Percentiles rank a stretch among this genome's conserved stretches.
phyloP scores from a whole-genome alignment of 1,140 invertebrate species.

The Drosophila azteca region DNA sequence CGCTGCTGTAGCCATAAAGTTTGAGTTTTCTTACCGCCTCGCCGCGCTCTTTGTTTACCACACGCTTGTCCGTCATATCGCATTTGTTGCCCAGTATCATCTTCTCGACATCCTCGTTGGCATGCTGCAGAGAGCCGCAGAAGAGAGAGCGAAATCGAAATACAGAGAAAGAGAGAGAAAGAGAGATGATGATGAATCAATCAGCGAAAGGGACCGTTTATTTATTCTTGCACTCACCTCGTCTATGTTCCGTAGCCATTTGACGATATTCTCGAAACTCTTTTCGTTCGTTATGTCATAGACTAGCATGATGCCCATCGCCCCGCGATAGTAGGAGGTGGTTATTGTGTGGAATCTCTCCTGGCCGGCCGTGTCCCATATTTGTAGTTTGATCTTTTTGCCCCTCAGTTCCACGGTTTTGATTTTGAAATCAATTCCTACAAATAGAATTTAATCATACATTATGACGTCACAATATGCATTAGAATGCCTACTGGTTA shows the following conservation, averaged over 20 bases:
- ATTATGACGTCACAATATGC: slow-evolving; percentile 3
- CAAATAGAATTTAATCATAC: slow-evolving; percentile 1
- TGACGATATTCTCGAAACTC: slow-evolving; percentile 99
- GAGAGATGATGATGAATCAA: background rate
- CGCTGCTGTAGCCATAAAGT: background rate
- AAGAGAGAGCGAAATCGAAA: slow-evolving; percentile 7
- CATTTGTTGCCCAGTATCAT: slow-evolving; percentile 99
- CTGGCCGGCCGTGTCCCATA: slow-evolving; percentile 96
- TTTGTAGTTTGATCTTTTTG: slow-evolving; percentile 99
- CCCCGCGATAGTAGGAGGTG: slow-evolving; percentile 98
- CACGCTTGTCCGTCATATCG: slow-evolving; percentile 99
- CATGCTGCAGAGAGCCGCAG: slow-evolving; percentile 88
- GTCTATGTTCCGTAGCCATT: slow-evolving; percentile 99
- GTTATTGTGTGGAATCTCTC: slow-evolving; percentile 98
- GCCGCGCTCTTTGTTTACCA: slow-evolving; percentile 94
- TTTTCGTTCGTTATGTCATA: slow-evolving; percentile 99
- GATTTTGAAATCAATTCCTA: slow-evolving; percentile 99
- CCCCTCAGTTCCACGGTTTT: slow-evolving; percentile 98
- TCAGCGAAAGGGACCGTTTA: background rate
- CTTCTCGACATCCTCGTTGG: slow-evolving; percentile 99
- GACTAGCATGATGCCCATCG: slow-evolving; percentile 99
- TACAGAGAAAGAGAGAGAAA: slow-evolving; percentile 7
- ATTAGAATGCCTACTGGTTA: background rate
- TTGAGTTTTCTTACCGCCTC: slow-evolving; percentile 88
- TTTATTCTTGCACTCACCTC: slow-evolving; percentile 86